A percentile compares a stretch with the other conserved stretches of the same genome.
phyloP scores from a whole-genome alignment of 2,113 vertebrate genomes.

The Thomomys bottae region DNA sequence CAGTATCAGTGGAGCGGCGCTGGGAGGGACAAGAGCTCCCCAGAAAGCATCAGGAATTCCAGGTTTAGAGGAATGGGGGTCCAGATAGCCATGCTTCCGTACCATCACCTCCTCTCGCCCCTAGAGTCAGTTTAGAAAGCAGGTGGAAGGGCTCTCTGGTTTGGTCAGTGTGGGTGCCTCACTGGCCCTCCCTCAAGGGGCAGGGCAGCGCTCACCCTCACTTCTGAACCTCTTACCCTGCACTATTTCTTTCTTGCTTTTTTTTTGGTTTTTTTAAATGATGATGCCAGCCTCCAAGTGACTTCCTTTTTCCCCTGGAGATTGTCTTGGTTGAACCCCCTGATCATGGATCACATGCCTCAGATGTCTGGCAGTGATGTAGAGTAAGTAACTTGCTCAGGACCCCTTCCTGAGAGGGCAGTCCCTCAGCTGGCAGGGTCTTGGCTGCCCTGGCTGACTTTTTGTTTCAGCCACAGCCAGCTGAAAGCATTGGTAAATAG shows the following conservation, averaged over 20 bases:
- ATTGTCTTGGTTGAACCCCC: neutral
- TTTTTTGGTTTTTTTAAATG: neutral
- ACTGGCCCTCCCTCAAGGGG: slow-evolving; percentile 34
- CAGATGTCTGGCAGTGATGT: neutral
- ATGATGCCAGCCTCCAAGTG: neutral
- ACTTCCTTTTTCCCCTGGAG: neutral
- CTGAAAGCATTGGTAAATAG: neutral
- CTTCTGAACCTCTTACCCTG: slow-evolving; percentile 59
- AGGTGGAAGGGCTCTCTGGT: slow-evolving; percentile 39
- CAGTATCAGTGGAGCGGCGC: neutral
- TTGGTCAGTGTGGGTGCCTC: slow-evolving; percentile 15
- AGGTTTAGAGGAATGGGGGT: neutral
- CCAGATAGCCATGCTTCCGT: neutral
- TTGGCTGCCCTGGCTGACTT: neutral
- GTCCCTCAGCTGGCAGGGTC: neutral
- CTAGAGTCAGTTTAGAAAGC: neutral
- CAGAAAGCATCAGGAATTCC: neutral
- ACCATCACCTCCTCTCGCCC: neutral
- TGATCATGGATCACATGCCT: neutral
- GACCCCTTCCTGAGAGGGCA: neutral
- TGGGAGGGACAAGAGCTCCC: neutral
- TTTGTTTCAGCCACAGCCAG: neutral
- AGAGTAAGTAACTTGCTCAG: neutral
- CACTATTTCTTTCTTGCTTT: no score
- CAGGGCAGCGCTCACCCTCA: neutral